Conservation (phyloP, 2,797 vertebrate species). For the Manis pentadactyla region DNA sequence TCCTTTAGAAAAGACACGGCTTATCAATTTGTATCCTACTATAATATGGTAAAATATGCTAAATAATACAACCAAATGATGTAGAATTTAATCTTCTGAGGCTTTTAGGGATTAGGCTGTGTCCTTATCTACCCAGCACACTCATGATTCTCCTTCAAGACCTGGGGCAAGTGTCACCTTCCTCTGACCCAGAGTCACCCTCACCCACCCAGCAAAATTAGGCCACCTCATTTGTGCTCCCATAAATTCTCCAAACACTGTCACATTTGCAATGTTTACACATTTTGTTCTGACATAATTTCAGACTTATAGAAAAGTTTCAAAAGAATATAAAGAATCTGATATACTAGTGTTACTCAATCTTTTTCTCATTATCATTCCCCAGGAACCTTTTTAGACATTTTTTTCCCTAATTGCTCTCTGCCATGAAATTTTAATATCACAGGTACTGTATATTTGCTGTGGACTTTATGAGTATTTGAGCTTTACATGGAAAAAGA, state of each 20-base stretch:
- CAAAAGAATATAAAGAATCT: neutral
- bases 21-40: conserved; percentile 76
- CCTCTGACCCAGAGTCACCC: neutral
- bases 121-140: conserved; percentile 75
- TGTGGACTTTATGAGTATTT: neutral
- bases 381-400: neutral
- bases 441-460: neutral
- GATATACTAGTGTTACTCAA: neutral
- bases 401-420: neutral
- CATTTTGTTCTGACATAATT: conserved; percentile 10
- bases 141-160: conserved; percentile 31
- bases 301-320: conserved; percentile 27
- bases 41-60: conserved; percentile 80
- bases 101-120: conserved; percentile 47
- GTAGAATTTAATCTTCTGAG: conserved; percentile 68
- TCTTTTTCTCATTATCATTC: neutral
- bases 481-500: conserved; percentile 9
- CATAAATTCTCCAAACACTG: neutral
- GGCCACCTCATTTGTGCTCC: neutral
- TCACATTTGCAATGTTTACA: neutral
- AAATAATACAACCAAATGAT: conserved; percentile 66
- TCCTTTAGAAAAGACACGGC: conserved; percentile 46
- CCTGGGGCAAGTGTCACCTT: conserved; percentile 54
- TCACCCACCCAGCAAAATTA: neutral
- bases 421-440: conserved; percentile 13